A percentile compares a stretch with the other conserved stretches of the same genome.
phyloP scores from a whole-genome alignment of 2,888 invertebrate species.

The Lasioglossum calceatum region DNA sequence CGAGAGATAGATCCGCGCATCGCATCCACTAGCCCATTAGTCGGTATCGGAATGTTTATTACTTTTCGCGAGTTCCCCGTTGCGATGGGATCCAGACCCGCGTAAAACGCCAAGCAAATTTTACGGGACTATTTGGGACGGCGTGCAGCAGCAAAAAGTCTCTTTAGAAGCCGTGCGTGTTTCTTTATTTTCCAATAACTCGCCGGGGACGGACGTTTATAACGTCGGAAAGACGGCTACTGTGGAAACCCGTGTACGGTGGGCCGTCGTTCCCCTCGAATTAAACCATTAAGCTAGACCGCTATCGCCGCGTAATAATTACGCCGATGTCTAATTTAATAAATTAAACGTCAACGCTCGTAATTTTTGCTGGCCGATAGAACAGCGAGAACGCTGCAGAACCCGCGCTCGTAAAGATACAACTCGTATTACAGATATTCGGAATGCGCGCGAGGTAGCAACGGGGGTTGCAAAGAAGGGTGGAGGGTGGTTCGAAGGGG shows the following conservation, averaged over 20 bases:
- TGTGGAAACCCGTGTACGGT: background rate
- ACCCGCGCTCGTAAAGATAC: constrained; percentile 25
- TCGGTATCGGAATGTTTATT: background rate
- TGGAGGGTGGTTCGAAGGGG: background rate
- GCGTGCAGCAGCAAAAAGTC: background rate
- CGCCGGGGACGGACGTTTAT: constrained; percentile 21
- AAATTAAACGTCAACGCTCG: constrained; percentile 19
- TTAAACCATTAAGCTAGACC: constrained; percentile 11
- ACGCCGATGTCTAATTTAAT: constrained; percentile 32
- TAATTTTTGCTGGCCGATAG: constrained; percentile 17
- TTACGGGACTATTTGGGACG: background rate
- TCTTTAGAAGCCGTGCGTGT: constrained; percentile 4
- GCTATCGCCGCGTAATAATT: constrained; percentile 29
- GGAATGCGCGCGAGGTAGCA: background rate
- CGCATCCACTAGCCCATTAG: background rate
- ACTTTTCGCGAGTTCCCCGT: background rate
- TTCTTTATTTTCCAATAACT: constrained; percentile 39
- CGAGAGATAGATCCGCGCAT: background rate
- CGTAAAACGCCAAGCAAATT: constrained; percentile 5
- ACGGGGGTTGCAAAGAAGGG: background rate
- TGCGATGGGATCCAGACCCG: background rate
- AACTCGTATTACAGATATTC: background rate
- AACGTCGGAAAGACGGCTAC: constrained; percentile 14
- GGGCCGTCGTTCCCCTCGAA: constrained; percentile 16
- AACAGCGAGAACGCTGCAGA: background rate